A percentile compares a stretch with the other conserved stretches of the same genome.
phyloP scores from a whole-genome alignment of 2,888 invertebrate species.

The Synergus laeviventris region DNA sequence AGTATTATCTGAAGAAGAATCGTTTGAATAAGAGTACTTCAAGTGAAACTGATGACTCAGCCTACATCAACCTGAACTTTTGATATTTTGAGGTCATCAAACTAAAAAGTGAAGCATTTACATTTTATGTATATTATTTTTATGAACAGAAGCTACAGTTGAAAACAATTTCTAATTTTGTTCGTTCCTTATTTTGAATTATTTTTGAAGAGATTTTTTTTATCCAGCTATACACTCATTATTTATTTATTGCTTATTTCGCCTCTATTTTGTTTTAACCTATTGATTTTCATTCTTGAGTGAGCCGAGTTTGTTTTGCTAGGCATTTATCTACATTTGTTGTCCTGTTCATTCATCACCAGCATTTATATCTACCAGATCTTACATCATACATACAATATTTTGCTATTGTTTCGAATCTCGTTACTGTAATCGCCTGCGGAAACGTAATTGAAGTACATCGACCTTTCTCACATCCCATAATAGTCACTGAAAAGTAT shows the following conservation, averaged over 20 bases:
- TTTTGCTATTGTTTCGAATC: background rate
- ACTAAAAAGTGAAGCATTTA: background rate
- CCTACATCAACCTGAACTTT: background rate
- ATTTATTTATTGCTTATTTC: background rate
- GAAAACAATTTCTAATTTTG: background rate
- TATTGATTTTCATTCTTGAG: background rate
- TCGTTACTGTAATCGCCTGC: background rate
- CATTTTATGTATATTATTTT: background rate
- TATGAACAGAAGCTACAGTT: background rate
- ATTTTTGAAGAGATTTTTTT: background rate
- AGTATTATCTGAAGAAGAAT: background rate
- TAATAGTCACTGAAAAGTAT: too few species aligned
- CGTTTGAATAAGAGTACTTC: background rate
- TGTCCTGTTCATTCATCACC: background rate
- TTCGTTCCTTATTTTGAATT: background rate
- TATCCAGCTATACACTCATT: background rate
- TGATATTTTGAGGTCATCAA: background rate
- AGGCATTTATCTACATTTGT: background rate
- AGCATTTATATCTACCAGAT: background rate
- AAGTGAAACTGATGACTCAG: constrained; percentile 1
- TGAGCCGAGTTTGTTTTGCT: background rate
- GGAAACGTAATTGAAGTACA: constrained; percentile 14
- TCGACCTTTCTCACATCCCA: background rate
- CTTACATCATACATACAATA: background rate
- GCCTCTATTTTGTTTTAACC: background rate